A percentile compares a stretch with the other conserved stretches of the same genome.
Evolutionary conservation across 2,888 invertebrate genomes (phyloP).

Genomic region (Lagria hirta): DNA sequence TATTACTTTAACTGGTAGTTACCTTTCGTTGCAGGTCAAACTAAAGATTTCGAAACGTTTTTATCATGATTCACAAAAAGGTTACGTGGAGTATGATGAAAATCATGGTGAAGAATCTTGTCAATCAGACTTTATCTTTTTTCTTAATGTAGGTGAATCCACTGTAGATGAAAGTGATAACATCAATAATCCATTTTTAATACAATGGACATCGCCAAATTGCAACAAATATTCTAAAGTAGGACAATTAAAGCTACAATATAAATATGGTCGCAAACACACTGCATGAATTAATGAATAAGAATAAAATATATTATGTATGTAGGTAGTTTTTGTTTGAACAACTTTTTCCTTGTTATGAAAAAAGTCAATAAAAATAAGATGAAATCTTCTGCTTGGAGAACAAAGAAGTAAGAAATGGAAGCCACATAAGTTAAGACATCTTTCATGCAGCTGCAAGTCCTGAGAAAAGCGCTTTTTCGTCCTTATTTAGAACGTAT

Average conservation of each 20-base stretch:
- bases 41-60: conserved; percentile 66
- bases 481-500: no score
- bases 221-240: no score
- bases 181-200: conserved; percentile 61
- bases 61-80: conserved; percentile 63
- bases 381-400: no score
- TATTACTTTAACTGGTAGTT: no score
- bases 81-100: conserved; percentile 52
- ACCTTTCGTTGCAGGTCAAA: conserved; percentile 59
- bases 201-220: no score
- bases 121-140: conserved; percentile 42
- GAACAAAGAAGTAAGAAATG: no score
- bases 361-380: no score
- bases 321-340: not conserved
- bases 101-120: conserved; percentile 45
- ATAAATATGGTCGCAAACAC: conserved; percentile 70
- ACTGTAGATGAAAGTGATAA: conserved; percentile 55
- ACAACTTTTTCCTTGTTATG: not conserved
- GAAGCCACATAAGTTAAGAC: no score
- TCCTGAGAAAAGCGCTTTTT: no score
- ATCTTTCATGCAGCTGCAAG: no score
- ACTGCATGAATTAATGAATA: no score
- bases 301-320: not conserved
- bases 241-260: conserved; percentile 71
- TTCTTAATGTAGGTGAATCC: conserved; percentile 56